Evolutionary conservation across 2,888 invertebrate species (phyloP).

Genomic region (Leptothorax acervorum): DNA sequence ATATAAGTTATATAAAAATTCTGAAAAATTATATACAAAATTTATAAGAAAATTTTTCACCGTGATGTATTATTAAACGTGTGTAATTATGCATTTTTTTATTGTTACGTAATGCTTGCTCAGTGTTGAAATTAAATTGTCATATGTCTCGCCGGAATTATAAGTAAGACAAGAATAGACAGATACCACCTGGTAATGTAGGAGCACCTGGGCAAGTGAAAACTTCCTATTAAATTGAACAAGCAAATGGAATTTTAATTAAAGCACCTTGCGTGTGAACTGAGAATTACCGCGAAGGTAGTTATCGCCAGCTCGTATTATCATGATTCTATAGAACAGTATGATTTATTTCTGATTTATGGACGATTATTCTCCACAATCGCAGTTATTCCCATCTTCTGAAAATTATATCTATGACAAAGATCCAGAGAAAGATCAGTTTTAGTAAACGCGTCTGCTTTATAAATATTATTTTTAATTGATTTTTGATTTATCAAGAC

Average conservation of each 20-base stretch:
- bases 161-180: not conserved
- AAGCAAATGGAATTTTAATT: slow-evolving; percentile 56
- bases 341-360: slow-evolving; percentile 48
- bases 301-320: slow-evolving; percentile 44
- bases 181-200: slow-evolving; percentile 6
- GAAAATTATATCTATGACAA: slow-evolving; percentile 2
- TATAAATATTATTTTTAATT: not conserved
- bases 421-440: not conserved
- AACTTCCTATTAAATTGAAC: slow-evolving; percentile 43
- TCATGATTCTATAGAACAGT: slow-evolving; percentile 31
- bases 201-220: not conserved
- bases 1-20: not conserved
- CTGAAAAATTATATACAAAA: not conserved
- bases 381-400: not conserved
- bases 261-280: slow-evolving; percentile 52
- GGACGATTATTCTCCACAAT: slow-evolving; percentile 9
- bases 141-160: not conserved
- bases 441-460: not conserved
- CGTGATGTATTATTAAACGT: not conserved
- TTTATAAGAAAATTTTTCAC: not conserved
- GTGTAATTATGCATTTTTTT: not conserved
- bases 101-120: not conserved
- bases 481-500: not conserved
- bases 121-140: not conserved
- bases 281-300: slow-evolving; percentile 37